These are phyloP conservation scores for Babyrousa celebensis DNA, from an alignment of 2,797 vertebrate genomes.

Conservation along the genomic window DNA sequence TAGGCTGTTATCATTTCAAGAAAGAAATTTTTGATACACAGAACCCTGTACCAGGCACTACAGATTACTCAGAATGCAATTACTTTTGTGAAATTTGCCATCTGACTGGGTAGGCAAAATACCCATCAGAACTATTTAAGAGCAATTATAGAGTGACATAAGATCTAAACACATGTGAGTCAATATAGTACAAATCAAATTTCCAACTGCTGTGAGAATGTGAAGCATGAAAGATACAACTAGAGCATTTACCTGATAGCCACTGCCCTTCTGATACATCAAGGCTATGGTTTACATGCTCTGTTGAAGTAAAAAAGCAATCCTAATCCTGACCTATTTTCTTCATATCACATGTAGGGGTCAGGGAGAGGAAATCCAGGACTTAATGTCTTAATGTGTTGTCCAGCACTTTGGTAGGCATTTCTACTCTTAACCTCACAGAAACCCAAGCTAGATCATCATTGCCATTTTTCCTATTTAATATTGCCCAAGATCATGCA, in stretches of 20 bases:
- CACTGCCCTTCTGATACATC: not conserved
- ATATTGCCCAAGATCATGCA: not conserved
- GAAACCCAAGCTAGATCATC: slow-evolving; percentile 22
- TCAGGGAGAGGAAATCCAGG: not conserved
- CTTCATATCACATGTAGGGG: not conserved
- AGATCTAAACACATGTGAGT: not conserved
- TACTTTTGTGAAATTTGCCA: not conserved
- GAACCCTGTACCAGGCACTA: not conserved
- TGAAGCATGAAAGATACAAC: slow-evolving; percentile 4
- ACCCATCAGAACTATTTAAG: slow-evolving; percentile 39
- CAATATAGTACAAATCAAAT: not conserved
- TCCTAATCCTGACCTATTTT: not conserved
- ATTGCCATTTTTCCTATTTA: slow-evolving; percentile 25
- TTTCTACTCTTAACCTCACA: slow-evolving; percentile 33
- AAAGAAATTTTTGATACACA: slow-evolving; percentile 43
- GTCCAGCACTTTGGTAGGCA: not conserved
- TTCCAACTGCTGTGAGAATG: not conserved
- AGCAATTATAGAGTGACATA: slow-evolving; percentile 19
- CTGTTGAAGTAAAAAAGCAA: not conserved
- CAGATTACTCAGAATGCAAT: not conserved
- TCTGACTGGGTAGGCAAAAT: slow-evolving; percentile 41
- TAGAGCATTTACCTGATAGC: not conserved
- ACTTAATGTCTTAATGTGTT: slow-evolving; percentile 2
- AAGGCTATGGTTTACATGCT: not conserved
- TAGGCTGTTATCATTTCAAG: not conserved